These are phyloP conservation scores for Malurus cyaneus DNA, from an alignment of 2,113 vertebrate genomes.

Conservation along the genomic window DNA sequence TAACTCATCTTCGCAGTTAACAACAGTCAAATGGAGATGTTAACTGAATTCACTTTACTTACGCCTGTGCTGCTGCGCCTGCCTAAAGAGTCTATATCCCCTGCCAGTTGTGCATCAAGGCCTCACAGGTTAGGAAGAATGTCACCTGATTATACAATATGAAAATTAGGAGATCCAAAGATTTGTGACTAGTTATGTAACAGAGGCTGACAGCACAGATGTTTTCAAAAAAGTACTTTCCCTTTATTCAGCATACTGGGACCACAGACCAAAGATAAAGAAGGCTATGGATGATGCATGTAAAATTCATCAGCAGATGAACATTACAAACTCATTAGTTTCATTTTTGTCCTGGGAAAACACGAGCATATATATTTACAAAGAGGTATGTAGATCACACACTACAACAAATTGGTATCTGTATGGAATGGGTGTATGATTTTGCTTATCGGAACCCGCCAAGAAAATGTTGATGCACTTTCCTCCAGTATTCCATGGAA, in stretches of 20 bases:
- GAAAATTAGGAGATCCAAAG: not conserved
- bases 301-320: not conserved
- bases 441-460: not conserved
- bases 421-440: not conserved
- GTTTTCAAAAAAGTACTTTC: not conserved
- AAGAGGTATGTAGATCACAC: not conserved
- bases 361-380: accelerated
- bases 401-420: not conserved
- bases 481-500: not conserved
- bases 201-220: not conserved
- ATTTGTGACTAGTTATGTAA: not conserved
- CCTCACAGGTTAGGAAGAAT: not conserved
- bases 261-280: not conserved
- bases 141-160: not conserved
- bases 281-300: accelerated
- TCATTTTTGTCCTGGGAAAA: not conserved
- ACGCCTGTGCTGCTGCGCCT: accelerated
- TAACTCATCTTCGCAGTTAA: not conserved
- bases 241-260: not conserved
- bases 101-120: not conserved
- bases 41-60: not conserved
- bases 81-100: not conserved
- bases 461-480: not conserved
- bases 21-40: not conserved
- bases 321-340: not conserved